Conservation (phyloP, 1,140 invertebrate species). For the Drosophila sp. region DNA sequence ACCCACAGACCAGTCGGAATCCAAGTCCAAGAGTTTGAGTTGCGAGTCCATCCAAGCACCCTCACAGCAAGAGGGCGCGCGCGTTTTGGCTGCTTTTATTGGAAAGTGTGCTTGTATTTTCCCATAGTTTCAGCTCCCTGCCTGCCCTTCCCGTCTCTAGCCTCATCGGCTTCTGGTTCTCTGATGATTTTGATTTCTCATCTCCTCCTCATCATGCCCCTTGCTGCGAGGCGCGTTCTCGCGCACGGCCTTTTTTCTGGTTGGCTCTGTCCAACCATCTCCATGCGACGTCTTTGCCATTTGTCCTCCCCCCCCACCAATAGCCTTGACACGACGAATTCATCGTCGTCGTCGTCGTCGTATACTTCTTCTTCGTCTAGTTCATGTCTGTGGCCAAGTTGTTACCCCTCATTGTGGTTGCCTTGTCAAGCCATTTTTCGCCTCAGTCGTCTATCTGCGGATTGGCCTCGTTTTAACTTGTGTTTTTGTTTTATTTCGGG, state of each 20-base stretch:
- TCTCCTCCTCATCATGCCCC: not conserved
- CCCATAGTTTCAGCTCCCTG: slow-evolving; percentile 22
- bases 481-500: slow-evolving; percentile 11
- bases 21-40: slow-evolving; percentile 7
- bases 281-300: slow-evolving; percentile 13
- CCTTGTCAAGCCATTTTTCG: slow-evolving; percentile 25
- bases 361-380: not conserved
- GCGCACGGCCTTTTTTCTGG: slow-evolving; percentile 63
- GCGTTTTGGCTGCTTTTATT: slow-evolving; percentile 47
- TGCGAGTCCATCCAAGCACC: not conserved
- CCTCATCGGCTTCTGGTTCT: not conserved
- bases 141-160: not conserved
- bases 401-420: slow-evolving; percentile 47
- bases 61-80: slow-evolving; percentile 70
- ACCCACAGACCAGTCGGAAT: not conserved
- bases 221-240: slow-evolving; percentile 54
- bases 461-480: slow-evolving; percentile 75
- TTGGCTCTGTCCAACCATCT: slow-evolving; percentile 46
- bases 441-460: slow-evolving; percentile 33
- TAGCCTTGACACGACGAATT: not conserved
- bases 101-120: slow-evolving; percentile 64
- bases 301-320: not conserved
- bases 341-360: slow-evolving; percentile 1
- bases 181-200: not conserved
- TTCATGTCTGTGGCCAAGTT: slow-evolving; percentile 21